These are phyloP conservation scores for Hofmannophila pseudospretella DNA, from an alignment of 2,888 invertebrate genomes.

Conservation along the genomic window DNA sequence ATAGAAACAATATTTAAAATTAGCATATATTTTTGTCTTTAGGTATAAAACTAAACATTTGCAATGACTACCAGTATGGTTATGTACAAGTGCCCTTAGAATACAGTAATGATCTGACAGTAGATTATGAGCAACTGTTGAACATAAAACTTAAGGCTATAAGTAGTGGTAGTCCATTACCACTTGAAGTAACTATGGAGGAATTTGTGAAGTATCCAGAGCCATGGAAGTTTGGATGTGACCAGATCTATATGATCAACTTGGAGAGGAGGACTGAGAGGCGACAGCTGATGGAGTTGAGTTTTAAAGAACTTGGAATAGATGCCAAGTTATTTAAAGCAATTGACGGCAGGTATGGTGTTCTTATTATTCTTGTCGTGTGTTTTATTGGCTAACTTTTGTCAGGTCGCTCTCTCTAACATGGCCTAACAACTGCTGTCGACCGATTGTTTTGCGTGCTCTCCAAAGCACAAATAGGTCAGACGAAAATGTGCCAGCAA, in stretches of 20 bases:
- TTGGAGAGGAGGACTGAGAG: slow-evolving; percentile 89
- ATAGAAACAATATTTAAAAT: no score
- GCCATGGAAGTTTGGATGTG: slow-evolving; percentile 83
- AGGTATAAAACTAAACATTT: slow-evolving; percentile 68
- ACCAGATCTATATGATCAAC: slow-evolving; percentile 95
- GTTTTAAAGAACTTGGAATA: slow-evolving; percentile 89
- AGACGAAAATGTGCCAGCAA: no score
- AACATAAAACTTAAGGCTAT: slow-evolving; percentile 88
- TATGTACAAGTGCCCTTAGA: slow-evolving; percentile 90
- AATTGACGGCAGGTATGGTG: slow-evolving; percentile 93
- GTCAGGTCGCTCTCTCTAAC: no score
- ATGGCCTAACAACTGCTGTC: no score
- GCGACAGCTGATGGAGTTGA: slow-evolving; percentile 85
- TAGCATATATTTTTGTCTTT: no score
- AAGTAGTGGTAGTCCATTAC: slow-evolving; percentile 72
- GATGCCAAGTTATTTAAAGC: slow-evolving; percentile 87
- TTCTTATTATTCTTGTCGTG: no score
- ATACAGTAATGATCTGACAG: slow-evolving; percentile 76
- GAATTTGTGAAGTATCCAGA: slow-evolving; percentile 47
- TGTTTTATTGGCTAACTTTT: no score
- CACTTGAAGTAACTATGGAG: slow-evolving; percentile 52
- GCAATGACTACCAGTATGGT: slow-evolving; percentile 91
- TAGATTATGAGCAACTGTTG: slow-evolving; percentile 84
- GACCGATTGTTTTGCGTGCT: no score
- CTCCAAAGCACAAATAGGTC: no score